These are phyloP conservation scores for Plagodis pulveraria DNA, from an alignment of 2,888 invertebrate species.

Conservation along the genomic window DNA sequence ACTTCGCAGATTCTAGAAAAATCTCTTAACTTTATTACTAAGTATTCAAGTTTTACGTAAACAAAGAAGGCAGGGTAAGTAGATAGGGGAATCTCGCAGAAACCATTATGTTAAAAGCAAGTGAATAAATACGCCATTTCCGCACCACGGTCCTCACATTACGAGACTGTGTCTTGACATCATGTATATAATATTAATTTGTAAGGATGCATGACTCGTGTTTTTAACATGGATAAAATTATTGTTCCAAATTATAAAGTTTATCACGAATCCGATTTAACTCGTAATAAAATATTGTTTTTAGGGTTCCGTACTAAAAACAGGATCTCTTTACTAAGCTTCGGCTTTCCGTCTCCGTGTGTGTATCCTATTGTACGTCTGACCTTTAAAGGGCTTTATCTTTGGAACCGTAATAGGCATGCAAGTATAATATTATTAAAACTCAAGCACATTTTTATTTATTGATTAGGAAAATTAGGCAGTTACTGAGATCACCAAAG, in stretches of 20 bases:
- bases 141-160: slow-evolving; percentile 8
- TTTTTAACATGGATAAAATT: not conserved
- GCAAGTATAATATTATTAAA: too few relatives aligned
- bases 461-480: too few relatives aligned
- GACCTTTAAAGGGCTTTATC: too few relatives aligned
- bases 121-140: slow-evolving; percentile 41
- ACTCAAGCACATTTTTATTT: too few relatives aligned
- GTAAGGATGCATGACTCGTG: not conserved
- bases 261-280: too few relatives aligned
- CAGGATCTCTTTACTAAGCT: too few relatives aligned
- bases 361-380: too few relatives aligned
- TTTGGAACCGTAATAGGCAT: too few relatives aligned
- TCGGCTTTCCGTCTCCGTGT: too few relatives aligned
- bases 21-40: slow-evolving; percentile 12
- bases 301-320: too few relatives aligned
- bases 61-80: slow-evolving; percentile 28
- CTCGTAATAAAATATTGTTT: too few relatives aligned
- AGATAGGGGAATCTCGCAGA: slow-evolving; percentile 23
- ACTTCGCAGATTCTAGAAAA: slow-evolving; percentile 5
- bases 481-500: too few relatives aligned
- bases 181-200: not conserved
- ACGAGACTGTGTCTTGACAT: not conserved
- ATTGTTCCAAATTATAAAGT: not conserved
- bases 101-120: slow-evolving; percentile 38
- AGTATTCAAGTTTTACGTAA: slow-evolving; percentile 31